These are phyloP conservation scores for Lepus timidus DNA, from an alignment of 2,113 vertebrate genomes.

Conservation along the genomic window DNA sequence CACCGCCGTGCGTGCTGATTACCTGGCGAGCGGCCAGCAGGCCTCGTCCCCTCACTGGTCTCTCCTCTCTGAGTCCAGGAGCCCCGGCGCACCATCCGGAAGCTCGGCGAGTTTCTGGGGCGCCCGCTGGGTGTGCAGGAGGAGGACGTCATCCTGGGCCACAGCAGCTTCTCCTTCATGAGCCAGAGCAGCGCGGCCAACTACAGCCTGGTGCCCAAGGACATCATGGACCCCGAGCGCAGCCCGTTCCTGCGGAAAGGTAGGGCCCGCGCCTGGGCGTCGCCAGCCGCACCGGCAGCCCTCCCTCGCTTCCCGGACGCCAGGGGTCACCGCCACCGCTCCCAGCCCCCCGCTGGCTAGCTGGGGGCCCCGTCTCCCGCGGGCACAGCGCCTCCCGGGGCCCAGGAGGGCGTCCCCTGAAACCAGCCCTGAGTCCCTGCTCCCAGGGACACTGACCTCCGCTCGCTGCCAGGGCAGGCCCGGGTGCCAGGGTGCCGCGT, in stretches of 20 bases:
- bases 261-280: conserved; percentile 59
- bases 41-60: background rate
- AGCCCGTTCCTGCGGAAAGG: conserved; percentile 94
- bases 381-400: too few species aligned
- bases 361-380: too few species aligned
- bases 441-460: background rate
- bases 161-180: conserved; percentile 91
- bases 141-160: conserved; percentile 84
- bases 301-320: too few species aligned
- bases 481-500: background rate
- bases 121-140: conserved; percentile 84
- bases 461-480: too few species aligned
- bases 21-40: too few species aligned
- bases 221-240: conserved; percentile 92
- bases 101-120: conserved; percentile 88
- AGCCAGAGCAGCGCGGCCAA: conserved; percentile 91
- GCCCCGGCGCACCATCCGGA: conserved; percentile 82
- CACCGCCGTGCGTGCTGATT: too few species aligned
- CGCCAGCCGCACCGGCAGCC: too few species aligned
- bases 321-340: too few species aligned
- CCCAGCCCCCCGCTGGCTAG: too few species aligned
- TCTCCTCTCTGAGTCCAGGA: conserved; percentile 83
- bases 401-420: too few species aligned
- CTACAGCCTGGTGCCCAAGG: conserved; percentile 86
- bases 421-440: background rate